Evolutionary conservation across 2,113 vertebrate genomes (phyloP).

Genomic region (Meles meles): DNA sequence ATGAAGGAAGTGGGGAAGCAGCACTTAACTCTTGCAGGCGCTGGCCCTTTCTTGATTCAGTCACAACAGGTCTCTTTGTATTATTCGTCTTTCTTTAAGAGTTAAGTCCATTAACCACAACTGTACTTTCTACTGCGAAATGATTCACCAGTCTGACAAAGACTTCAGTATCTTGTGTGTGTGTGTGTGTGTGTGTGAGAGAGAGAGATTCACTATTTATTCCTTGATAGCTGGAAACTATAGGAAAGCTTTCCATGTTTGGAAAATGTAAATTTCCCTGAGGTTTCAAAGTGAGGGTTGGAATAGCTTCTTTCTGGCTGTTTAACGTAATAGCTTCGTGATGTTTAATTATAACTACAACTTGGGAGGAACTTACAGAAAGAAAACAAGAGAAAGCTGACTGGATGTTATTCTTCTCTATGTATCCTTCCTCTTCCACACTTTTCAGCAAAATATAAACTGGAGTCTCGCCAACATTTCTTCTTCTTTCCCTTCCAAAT

Average conservation of each 20-base stretch:
- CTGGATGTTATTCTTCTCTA: not conserved
- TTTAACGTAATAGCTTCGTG: not conserved
- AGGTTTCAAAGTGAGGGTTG: not conserved
- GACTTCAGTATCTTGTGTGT: not conserved
- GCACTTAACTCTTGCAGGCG: not conserved
- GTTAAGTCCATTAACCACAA: not conserved
- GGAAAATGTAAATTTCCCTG: not conserved
- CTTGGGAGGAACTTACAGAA: not conserved
- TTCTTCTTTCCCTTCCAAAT: constrained; percentile 21
- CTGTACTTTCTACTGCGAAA: constrained; percentile 15
- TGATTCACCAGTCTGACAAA: constrained; percentile 3
- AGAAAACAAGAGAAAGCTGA: constrained; percentile 31
- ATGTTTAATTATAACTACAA: constrained; percentile 10
- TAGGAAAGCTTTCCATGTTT: not conserved
- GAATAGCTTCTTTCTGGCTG: constrained; percentile 1
- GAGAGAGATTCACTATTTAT: too few relatives aligned
- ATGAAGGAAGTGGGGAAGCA: not conserved
- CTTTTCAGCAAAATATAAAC: not conserved
- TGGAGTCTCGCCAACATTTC: not conserved
- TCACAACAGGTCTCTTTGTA: not conserved
- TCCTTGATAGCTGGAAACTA: not conserved
- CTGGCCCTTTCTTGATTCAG: not conserved
- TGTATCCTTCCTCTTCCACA: not conserved
- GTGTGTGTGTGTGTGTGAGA: not conserved
- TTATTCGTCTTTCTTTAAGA: not conserved